A percentile compares a stretch with the other conserved stretches of the same genome.
Conservation (phyloP, 2,888 invertebrate species). For the Boloria selene region DNA sequence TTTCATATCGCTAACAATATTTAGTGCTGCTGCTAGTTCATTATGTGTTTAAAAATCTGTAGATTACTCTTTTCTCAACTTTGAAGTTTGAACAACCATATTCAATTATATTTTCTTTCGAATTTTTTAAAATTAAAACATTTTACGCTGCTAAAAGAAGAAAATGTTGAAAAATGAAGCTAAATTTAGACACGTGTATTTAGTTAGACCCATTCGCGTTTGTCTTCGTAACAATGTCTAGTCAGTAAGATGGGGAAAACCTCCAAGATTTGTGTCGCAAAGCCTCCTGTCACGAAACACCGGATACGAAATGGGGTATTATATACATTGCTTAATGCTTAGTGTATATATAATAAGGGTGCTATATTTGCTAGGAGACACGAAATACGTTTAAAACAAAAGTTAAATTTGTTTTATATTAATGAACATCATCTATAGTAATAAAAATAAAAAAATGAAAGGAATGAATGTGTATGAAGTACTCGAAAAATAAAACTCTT, state of each 20-base stretch:
- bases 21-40: no score
- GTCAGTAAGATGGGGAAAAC: slow-evolving; percentile 55
- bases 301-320: slow-evolving; percentile 17
- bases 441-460: no score
- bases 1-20: no score
- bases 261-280: slow-evolving; percentile 62
- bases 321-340: slow-evolving; percentile 11
- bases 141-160: background rate
- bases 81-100: no score
- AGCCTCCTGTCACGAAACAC: slow-evolving; percentile 53
- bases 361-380: background rate
- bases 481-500: no score
- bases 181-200: slow-evolving; percentile 23
- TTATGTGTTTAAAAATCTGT: no score
- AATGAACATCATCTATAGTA: no score
- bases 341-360: background rate
- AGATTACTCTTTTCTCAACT: no score
- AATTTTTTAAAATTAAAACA: background rate
- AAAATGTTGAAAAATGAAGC: slow-evolving; percentile 23
- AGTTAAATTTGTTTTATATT: no score
- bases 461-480: no score
- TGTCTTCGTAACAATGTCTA: slow-evolving; percentile 36
- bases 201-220: slow-evolving; percentile 21
- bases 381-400: no score
- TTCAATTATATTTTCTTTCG: no score